phyloP scores from a whole-genome alignment of 1,140 invertebrate genomes.

The Nasonia vitripennis region DNA sequence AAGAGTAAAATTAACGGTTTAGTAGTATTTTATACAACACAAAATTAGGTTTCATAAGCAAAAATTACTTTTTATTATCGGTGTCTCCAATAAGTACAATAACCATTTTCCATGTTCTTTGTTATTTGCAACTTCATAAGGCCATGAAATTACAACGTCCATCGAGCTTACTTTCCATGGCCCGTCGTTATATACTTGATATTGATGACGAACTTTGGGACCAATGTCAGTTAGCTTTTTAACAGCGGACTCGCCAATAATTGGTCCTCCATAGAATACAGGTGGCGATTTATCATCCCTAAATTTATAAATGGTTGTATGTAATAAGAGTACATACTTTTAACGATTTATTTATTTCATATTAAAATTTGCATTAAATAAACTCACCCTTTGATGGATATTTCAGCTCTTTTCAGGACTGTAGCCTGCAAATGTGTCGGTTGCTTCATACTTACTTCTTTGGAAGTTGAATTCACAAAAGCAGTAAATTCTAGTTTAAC shows the following conservation, averaged over 20 bases:
- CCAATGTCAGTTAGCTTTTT: conserved; percentile 90
- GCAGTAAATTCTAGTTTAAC: conserved; percentile 82
- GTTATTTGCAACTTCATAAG: conserved; percentile 89
- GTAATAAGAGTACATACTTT: neutral
- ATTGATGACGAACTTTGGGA: conserved; percentile 88
- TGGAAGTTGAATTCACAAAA: conserved; percentile 92
- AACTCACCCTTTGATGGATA: conserved; percentile 86
- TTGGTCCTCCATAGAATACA: conserved; percentile 90
- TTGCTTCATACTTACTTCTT: conserved; percentile 79
- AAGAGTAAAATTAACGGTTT: conserved; percentile 50
- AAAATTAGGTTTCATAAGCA: neutral
- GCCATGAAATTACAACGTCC: conserved; percentile 91
- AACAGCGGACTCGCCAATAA: conserved; percentile 89
- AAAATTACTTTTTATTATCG: conserved; percentile 81
- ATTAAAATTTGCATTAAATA: conserved; percentile 35
- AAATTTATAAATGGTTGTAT: neutral
- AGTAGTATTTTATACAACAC: neutral
- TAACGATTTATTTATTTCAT: neutral
- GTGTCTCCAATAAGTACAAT: conserved; percentile 89
- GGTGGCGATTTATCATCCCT: neutral
- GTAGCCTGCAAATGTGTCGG: conserved; percentile 77
- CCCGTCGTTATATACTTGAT: conserved; percentile 90
- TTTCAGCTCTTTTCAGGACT: conserved; percentile 88
- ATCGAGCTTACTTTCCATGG: conserved; percentile 88
- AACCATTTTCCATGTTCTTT: conserved; percentile 90